phyloP scores from a whole-genome alignment of 2,888 invertebrate species.

The Nysson spinosus region DNA sequence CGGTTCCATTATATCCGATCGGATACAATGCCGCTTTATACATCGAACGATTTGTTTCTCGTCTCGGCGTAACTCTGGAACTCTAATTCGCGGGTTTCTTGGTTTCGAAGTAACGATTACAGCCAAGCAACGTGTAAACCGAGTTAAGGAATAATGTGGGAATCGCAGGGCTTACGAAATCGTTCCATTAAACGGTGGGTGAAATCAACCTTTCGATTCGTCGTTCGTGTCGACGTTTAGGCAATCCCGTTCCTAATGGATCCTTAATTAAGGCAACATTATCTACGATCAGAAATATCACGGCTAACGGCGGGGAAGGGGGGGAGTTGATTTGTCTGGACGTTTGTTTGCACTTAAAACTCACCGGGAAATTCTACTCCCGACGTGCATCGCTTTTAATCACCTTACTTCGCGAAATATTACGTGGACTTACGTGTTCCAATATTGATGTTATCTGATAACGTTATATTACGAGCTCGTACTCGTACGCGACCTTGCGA shows the following conservation, averaged over 20 bases:
- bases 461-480: background rate
- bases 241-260: constrained; percentile 2
- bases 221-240: constrained; percentile 25
- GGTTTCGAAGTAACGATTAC: too few relatives aligned
- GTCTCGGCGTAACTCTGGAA: too few relatives aligned
- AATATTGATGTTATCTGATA: constrained; percentile 20
- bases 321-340: background rate
- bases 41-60: too few relatives aligned
- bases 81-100: constrained; percentile 11
- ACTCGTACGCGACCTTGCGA: constrained; percentile 11
- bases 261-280: constrained; percentile 7
- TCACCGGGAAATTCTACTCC: background rate
- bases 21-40: too few relatives aligned
- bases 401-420: constrained; percentile 12
- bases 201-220: constrained; percentile 35
- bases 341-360: background rate
- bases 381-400: background rate
- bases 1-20: too few relatives aligned
- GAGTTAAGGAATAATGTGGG: constrained; percentile 29
- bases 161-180: constrained; percentile 18
- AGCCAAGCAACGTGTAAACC: background rate
- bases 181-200: too few relatives aligned
- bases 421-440: constrained; percentile 1
- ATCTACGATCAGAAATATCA: constrained; percentile 3
- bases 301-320: background rate